Evolutionary conservation across 2,113 vertebrate species (phyloP), one percentile per base, ranked within the genome.

Genomic region (Capreolus pygargus): DNA sequence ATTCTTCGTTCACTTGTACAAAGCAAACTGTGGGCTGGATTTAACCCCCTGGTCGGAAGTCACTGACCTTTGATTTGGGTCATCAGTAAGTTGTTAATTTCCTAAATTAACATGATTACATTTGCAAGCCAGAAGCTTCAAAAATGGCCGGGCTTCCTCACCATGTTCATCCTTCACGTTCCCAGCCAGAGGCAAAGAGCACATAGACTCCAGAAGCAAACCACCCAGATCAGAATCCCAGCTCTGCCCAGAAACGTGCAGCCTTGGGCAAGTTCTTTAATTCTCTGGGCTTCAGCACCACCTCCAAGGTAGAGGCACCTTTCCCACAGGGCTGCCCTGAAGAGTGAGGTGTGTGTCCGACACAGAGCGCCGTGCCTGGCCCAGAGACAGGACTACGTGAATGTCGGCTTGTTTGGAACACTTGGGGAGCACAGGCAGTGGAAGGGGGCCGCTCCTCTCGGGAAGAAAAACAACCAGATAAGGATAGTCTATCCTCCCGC

Each of bases 261-360:
- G 25, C 21, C 5, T 1, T 5, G 36, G 64, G 54, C 6, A 27
- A 61, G 36, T 30, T 8, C 2, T 79, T 33, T 14, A 19, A 39
- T 50, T 78, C 88, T 50, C 76, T 94, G 86, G 28, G 45, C 28
- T 6, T 28, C n/a, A n/a, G 14, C 64, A 52, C 25, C 11, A 0
- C 9, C 30, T 45, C 23, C 3, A 7, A 50, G 47, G 27, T 0
- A 54, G 54, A 15, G 30, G 45, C 1, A 3, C 45, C 45, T 12
- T 21, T 27, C 55, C 23, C n/a, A 5, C 0, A 5, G 57, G 36
- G 5, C 0, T 19, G 1, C 33, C 2, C 4, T 1, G 27, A 30
- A 3, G 39, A 76, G 17, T 0, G 0, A 0, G 30, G 89, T 1
- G 4, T 1, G 1, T 13, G 0, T 1, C 25, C 14, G 28, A 15